A percentile compares a stretch with the other conserved stretches of the same genome.
Evolutionary conservation across 2,888 invertebrate genomes (phyloP).

Genomic region (Steromphala cineraria): DNA sequence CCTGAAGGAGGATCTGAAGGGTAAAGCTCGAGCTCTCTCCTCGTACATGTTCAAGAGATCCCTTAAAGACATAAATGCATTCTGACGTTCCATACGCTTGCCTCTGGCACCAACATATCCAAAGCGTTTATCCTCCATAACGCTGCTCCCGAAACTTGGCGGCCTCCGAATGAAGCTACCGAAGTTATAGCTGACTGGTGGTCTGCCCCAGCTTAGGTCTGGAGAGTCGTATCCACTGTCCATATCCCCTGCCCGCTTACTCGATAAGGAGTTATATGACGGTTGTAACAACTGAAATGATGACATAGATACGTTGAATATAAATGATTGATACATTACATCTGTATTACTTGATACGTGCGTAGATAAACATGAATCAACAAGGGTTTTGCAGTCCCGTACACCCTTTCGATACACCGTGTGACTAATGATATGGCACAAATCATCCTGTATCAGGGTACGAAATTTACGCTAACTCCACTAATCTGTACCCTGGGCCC

Average conservation of each 20-base stretch:
- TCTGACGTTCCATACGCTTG: background rate
- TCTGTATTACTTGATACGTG: too few species aligned
- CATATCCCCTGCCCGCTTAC: background rate
- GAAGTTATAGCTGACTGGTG: background rate
- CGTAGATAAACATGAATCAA: too few species aligned
- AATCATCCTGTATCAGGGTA: too few species aligned
- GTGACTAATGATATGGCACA: too few species aligned
- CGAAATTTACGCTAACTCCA: too few species aligned
- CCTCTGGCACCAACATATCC: background rate
- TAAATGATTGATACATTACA: too few species aligned
- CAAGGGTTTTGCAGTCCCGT: too few species aligned
- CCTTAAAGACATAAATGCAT: background rate
- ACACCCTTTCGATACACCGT: too few species aligned
- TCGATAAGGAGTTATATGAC: background rate
- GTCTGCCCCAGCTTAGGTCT: background rate
- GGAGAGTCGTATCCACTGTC: background rate
- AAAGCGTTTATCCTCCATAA: background rate
- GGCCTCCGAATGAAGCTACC: background rate
- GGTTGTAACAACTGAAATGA: background rate
- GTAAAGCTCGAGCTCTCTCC: background rate
- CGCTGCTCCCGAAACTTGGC: background rate
- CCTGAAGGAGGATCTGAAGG: background rate
- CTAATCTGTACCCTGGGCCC: too few species aligned
- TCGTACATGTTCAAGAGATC: slow-evolving; percentile 5
- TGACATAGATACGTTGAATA: too few species aligned